Evolutionary conservation across 2,797 vertebrate species (phyloP).

Genomic region (Crypturellus tataupa): DNA sequence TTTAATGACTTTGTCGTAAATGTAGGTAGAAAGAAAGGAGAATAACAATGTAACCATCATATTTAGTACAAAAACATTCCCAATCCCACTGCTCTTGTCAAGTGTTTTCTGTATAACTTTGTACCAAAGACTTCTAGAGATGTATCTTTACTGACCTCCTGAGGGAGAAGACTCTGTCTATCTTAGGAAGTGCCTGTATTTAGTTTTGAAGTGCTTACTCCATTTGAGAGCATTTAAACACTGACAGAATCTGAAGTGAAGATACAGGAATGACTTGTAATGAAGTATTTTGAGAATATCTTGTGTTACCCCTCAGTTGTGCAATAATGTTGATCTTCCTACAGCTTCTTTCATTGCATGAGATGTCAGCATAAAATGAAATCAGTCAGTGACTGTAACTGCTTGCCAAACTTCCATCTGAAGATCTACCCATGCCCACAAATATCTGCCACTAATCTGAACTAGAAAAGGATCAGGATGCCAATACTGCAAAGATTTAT

Average conservation of each 20-base stretch:
- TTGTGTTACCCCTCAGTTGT: background rate
- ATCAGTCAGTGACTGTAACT: background rate
- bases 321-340: background rate
- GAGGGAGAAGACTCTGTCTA: background rate
- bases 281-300: background rate
- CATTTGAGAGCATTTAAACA: background rate
- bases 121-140: background rate
- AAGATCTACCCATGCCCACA: background rate
- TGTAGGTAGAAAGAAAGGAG: background rate
- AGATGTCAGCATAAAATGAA: background rate
- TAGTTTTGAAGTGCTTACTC: background rate
- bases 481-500: background rate
- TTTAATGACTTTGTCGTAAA: background rate
- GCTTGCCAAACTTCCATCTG: background rate
- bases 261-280: background rate
- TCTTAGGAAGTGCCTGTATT: background rate
- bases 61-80: background rate
- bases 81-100: background rate
- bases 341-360: background rate
- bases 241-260: background rate
- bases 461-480: background rate
- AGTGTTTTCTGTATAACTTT: background rate
- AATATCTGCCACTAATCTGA: background rate
- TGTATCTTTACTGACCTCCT: background rate
- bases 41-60: background rate